Evolutionary conservation across 2,888 invertebrate species (phyloP).

Genomic region (Watsonalla binaria): DNA sequence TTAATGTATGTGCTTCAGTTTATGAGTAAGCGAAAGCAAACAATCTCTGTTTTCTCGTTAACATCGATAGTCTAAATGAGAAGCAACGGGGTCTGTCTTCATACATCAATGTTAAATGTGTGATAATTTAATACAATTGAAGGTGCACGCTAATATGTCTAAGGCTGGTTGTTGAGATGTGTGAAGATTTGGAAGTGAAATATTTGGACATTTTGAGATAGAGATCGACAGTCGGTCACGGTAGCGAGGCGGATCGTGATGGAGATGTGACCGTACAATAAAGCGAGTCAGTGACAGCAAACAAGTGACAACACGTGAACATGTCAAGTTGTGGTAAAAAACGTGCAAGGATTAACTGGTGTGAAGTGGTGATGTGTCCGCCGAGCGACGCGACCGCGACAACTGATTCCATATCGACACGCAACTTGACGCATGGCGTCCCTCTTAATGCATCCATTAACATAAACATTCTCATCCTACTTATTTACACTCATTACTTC

Average conservation of each 20-base stretch:
- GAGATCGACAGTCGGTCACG: constrained; percentile 24
- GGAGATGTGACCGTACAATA: constrained; percentile 37
- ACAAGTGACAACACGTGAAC: constrained; percentile 35
- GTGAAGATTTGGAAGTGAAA: constrained; percentile 26
- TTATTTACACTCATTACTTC: constrained; percentile 32
- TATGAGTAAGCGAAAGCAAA: neutral
- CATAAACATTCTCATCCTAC: constrained; percentile 43
- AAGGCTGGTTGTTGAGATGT: constrained; percentile 20
- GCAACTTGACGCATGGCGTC: constrained; percentile 62
- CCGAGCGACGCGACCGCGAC: constrained; percentile 20
- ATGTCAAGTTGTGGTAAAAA: constrained; percentile 38
- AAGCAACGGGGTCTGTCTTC: constrained; percentile 1
- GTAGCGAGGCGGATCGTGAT: constrained; percentile 24
- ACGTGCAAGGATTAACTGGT: constrained; percentile 48
- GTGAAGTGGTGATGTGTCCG: constrained; percentile 15
- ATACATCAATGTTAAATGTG: neutral
- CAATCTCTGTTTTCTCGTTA: constrained; percentile 12
- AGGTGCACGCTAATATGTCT: constrained; percentile 6
- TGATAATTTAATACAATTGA: constrained; percentile 8
- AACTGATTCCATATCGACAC: constrained; percentile 58
- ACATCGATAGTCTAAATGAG: constrained; percentile 19
- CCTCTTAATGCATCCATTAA: constrained; percentile 54
- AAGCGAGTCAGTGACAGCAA: constrained; percentile 44
- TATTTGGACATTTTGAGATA: constrained; percentile 34
- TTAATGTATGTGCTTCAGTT: neutral